Base-by-base conservation (phyloP, 2,888 invertebrate species). In the Encarsia formosa region DNA sequence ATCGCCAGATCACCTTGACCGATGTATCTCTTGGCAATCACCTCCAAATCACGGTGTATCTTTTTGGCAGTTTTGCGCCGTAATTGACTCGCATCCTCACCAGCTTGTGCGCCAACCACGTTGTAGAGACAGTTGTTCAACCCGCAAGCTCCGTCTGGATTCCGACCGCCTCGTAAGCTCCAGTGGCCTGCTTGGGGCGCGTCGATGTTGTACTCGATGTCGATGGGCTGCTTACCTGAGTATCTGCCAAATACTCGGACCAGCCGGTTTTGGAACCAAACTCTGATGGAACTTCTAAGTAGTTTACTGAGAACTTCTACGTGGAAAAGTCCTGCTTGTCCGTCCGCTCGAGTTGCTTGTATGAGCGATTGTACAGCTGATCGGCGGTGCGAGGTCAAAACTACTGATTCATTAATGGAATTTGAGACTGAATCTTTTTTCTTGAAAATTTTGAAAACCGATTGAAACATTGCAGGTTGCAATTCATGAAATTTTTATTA, bases 91-190 rank as follows among this genome's bases (percentile, higher is more conserved):
- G 20, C 32, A 3, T 32, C 9, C 3, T 22, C 19, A 0, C 52
- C 63, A 0, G 53, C 62, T 39, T 68, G 67, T 2, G 55, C 54
- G 3, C 61, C 65, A 0, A 70, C 56, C 0, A 54, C 66, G 0
- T 51, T 18, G 22, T 67, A 70, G 0, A 69, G 49, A 20, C 70
- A 70, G 8, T 63, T 54, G 18, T 70, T 70, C 61, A 16, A 0
- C n/a, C 19, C 2, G 31, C 19, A 1, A 48, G 11, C 2, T 8
- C 15, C 3, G 19, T 3, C 23, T 5, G 47, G 46, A 19, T 23
- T 19, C 8, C 29, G 38, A 13, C 45, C 49, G 6, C 39, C 44
- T 16, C 8, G 20, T 2, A 54, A 32, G 2, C 9, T 38, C 54
- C 54, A 54, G 37, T 54, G 54, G 3, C 49, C 46, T 0, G 32